These are phyloP conservation scores for Doryteuthis pealeii DNA, from an alignment of 1,140 invertebrate species.

Conservation along the genomic window DNA sequence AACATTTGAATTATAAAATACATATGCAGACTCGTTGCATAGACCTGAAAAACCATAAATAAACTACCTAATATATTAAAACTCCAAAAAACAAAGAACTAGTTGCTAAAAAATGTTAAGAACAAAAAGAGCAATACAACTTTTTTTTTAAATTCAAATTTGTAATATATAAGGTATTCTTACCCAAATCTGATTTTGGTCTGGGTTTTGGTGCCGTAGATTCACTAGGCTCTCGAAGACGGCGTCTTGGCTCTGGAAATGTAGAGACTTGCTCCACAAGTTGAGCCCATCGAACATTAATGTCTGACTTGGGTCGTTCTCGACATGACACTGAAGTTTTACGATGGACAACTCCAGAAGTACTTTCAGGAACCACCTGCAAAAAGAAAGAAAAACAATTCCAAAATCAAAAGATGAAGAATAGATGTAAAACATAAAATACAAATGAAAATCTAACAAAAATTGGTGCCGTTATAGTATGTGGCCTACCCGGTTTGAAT, in stretches of 20 bases:
- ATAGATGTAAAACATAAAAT: neutral
- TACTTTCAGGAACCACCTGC: slow-evolving; percentile 4
- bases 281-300: slow-evolving; percentile 2
- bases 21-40: no score
- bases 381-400: neutral
- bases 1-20: no score
- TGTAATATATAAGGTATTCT: neutral
- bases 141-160: no score
- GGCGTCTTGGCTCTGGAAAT: neutral
- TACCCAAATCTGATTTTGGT: slow-evolving; percentile 14
- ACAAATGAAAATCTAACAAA: no score
- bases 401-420: neutral
- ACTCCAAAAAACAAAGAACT: no score
- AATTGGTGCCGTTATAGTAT: no score
- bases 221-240: neutral
- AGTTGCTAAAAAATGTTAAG: no score
- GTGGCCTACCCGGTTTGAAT: no score
- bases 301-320: slow-evolving; percentile 10
- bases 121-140: no score
- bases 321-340: neutral
- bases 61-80: no score
- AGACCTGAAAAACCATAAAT: no score
- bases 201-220: neutral
- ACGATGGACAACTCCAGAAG: slow-evolving; percentile 8
- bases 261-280: neutral